Base-by-base conservation (phyloP, 1,140 invertebrate genomes). In the Procambarus clarkii region DNA sequence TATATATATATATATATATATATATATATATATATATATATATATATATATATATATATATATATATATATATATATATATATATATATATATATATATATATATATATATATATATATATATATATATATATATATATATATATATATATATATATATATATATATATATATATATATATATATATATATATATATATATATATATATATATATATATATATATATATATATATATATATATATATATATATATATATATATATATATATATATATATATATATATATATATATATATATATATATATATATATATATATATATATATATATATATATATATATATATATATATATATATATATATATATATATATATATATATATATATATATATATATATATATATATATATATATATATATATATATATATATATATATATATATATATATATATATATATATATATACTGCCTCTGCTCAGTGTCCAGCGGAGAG, bases 101-200 rank as follows among this genome's bases (percentile, higher is more conserved):
- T 44, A 78, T 78, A 44, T 78, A 78, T 78, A 78, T 78, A 78
- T 78, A 78, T 78, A 78, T 78, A 78, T 78, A 78, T 78, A 78
- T 78, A 78, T 78, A 78, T 78, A 78, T 78, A 78, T 78, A 78
- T 78, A 78, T 78, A 78, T 78, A 44, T 78, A 44, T 78, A 44
- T 78, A 44, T 78, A 44, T 78, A 78, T 78, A 78, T 78, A 78
- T 78, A 78, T 44, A 78, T 44, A 78, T 44, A 78, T 44, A 78
- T 44, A 78, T 78, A 78, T 78, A 78, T 78, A 78, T 78, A 78
- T 78, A 78, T 78, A 78, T 78, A 78, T 78, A 78, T 78, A 78
- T 78, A 78, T 78, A 78, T 78, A 78, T 78, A 78, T 78, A 78
- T 78, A 78, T 78, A 78, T 78, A 78, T 78, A 78, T 78, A 78